Conservation (phyloP, 2,797 vertebrate species). For the Sternarchorhynchus goeldii region DNA sequence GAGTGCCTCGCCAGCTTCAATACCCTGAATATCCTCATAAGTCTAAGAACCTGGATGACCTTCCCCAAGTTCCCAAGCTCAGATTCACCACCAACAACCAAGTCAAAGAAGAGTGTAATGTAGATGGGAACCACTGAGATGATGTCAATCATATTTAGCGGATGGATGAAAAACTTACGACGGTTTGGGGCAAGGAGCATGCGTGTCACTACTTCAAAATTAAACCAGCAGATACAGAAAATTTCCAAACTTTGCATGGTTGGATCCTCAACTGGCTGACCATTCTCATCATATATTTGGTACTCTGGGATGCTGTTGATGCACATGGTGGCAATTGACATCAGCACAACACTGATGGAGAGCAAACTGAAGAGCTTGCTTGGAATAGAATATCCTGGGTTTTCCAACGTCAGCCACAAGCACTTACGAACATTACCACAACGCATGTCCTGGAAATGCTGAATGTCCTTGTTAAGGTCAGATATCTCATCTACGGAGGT, state of each 20-base stretch:
- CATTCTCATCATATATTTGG: slow-evolving; percentile 80
- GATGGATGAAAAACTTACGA: slow-evolving; percentile 90
- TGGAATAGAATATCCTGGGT: slow-evolving; percentile 95
- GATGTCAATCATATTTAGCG: slow-evolving; percentile 93
- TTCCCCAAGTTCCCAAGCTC: slow-evolving; percentile 88
- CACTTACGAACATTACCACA: slow-evolving; percentile 86
- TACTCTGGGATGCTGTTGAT: slow-evolving; percentile 96
- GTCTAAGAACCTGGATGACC: slow-evolving; percentile 90
- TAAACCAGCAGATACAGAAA: slow-evolving; percentile 97
- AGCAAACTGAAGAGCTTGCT: slow-evolving; percentile 95
- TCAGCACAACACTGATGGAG: slow-evolving; percentile 90
- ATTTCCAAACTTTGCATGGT: slow-evolving; percentile 86
- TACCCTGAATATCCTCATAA: slow-evolving; percentile 96
- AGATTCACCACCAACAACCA: slow-evolving; percentile 75
- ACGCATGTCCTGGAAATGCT: slow-evolving; percentile 82
- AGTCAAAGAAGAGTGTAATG: slow-evolving; percentile 86
- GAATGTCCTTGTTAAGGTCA: slow-evolving; percentile 88
- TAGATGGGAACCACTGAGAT: slow-evolving; percentile 93
- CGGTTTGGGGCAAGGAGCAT: slow-evolving; percentile 90
- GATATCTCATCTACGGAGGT: slow-evolving; percentile 92
- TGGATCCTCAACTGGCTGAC: slow-evolving; percentile 77
- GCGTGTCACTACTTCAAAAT: slow-evolving; percentile 90
- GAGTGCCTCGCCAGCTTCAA: slow-evolving; percentile 96
- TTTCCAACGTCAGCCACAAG: slow-evolving; percentile 97
- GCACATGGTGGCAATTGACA: slow-evolving; percentile 92